Evolutionary conservation across 2,888 invertebrate genomes (phyloP), one percentile per base, ranked within the genome.

Genomic region (Drosophila prolongata): DNA sequence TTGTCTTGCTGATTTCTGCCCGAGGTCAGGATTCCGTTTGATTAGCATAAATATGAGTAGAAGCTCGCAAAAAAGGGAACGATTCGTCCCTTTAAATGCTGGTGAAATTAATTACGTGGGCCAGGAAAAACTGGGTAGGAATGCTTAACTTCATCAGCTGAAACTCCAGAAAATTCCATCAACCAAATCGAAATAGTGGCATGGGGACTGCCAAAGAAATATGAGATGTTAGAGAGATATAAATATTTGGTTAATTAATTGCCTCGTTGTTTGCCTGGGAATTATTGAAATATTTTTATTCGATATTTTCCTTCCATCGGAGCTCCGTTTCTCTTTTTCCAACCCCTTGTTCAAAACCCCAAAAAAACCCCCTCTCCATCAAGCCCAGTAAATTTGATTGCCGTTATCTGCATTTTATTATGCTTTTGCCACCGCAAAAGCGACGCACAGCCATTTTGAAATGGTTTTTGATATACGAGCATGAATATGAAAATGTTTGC

Each of bases 21-120:
- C 69, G 75, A 89, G 85, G 85, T 85, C 85, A 89, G 89, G 85
- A 87, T 87, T 85, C 65, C 81, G 87, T 85, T 85, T 89, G 89
- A 85, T 85, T 85, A 89, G 78, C 83, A 83, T 88, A 83, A 88
- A 79, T 79, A 73, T 75, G 43, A 40, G 57, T 50, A 35, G 40
- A 66, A 64, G 50, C 46, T 14, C 49, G 44, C 16, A 61, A 53
- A 59, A 71, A 75, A 64, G 60, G 68, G 66, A 58, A 34, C 24
- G 35, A 40, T 37, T 52, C 54, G 47, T 53, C 57, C 74, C 57
- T 52, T 58, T 74, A 55, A 59, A 73, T 55, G 71, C 67, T 55
- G 59, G 67, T 14, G 55, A 75, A 75, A 75, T 73, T 73, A 75
- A 73, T 73, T 73, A 75, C 58, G 53, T 38, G 27, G 37, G 16